Evolutionary conservation across 2,888 invertebrate species (phyloP).

Genomic region (Pilophorus perplexus): DNA sequence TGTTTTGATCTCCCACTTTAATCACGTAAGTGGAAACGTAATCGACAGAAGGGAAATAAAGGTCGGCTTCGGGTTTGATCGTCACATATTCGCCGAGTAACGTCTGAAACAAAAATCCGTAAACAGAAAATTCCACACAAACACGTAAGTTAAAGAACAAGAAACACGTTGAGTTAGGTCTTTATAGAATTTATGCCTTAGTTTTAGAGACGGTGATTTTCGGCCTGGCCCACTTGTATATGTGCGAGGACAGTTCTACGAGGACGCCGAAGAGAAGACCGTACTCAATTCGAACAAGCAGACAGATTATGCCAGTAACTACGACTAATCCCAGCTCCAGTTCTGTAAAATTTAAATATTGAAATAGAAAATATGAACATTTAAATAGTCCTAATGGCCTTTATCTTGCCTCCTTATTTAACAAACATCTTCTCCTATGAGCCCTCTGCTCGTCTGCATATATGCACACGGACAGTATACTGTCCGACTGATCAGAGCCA

Average conservation of each 20-base stretch:
- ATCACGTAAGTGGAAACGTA: slow-evolving; percentile 60
- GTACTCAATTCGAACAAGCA: slow-evolving; percentile 71
- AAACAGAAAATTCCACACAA: too few species aligned
- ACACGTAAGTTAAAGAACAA: too few species aligned
- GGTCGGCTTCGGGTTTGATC: slow-evolving; percentile 63
- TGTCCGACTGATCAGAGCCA: too few species aligned
- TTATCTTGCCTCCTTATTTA: too few species aligned
- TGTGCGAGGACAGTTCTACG: slow-evolving; percentile 62
- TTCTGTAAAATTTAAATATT: slow-evolving; percentile 52
- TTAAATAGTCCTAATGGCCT: too few species aligned
- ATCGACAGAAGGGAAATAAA: slow-evolving; percentile 65
- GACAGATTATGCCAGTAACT: slow-evolving; percentile 66
- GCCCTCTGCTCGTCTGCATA: too few species aligned
- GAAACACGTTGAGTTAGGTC: too few species aligned
- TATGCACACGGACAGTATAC: too few species aligned
- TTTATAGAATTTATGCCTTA: too few species aligned
- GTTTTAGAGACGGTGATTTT: slow-evolving; percentile 53
- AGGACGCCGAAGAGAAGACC: slow-evolving; percentile 73
- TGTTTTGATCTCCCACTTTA: slow-evolving; percentile 55
- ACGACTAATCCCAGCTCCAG: slow-evolving; percentile 65
- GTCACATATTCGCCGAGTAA: slow-evolving; percentile 55
- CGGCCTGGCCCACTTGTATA: slow-evolving; percentile 69
- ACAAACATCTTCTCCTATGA: too few species aligned
- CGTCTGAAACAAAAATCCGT: slow-evolving; percentile 18
- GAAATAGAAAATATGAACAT: too few species aligned